Conservation (phyloP, 2,113 vertebrate species). For the Cyanoderma ruficeps region DNA sequence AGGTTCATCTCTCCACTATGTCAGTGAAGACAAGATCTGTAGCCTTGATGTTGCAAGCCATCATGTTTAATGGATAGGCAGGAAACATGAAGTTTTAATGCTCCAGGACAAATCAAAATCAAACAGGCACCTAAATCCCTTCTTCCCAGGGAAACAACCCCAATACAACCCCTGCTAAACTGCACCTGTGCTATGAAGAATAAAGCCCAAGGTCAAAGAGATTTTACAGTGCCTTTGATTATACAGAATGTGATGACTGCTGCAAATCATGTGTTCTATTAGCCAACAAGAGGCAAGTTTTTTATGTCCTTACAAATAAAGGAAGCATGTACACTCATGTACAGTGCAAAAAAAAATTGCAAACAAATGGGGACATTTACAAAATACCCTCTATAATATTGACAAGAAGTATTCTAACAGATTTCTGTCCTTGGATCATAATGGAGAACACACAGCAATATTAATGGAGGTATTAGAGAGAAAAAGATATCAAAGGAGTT, state of each 20-base stretch:
- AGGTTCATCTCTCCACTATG: background rate
- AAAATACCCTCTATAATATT: background rate
- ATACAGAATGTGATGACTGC: background rate
- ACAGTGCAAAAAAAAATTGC: background rate
- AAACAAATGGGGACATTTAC: background rate
- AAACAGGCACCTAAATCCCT: background rate
- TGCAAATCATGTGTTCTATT: background rate
- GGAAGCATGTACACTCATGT: background rate
- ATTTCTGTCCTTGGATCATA: background rate
- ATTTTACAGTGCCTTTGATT: background rate
- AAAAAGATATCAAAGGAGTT: background rate
- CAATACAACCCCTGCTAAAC: background rate
- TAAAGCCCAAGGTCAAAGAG: background rate
- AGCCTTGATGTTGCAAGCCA: background rate
- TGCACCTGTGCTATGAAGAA: background rate
- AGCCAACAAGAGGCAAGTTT: background rate
- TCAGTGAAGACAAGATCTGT: background rate
- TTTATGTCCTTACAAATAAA: slow-evolving; percentile 8
- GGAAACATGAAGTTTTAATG: background rate
- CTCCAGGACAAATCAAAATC: background rate
- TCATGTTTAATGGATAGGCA: background rate
- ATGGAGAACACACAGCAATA: background rate
- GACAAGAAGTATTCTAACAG: background rate
- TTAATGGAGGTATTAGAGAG: background rate
- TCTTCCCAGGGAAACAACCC: background rate